A percentile compares a stretch with the other conserved stretches of the same genome.
phyloP scores from a whole-genome alignment of 1,140 invertebrate genomes.

The Papilio xuthus region DNA sequence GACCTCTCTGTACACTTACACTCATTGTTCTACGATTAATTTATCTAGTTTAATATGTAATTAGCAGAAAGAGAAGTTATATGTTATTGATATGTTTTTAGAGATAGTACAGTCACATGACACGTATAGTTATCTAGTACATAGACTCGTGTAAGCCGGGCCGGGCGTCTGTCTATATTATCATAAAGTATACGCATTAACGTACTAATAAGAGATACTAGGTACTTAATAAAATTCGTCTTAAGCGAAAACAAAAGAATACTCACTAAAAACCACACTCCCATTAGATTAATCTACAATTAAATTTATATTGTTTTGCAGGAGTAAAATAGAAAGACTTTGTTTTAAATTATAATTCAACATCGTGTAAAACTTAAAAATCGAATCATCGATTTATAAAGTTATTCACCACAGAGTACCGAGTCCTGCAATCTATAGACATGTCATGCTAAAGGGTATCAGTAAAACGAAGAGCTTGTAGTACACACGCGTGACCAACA shows the following conservation, averaged over 20 bases:
- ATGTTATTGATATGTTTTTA: too few species aligned
- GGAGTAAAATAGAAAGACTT: too few species aligned
- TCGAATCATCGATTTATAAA: neutral
- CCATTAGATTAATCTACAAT: too few species aligned
- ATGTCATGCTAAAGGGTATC: neutral
- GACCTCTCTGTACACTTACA: neutral
- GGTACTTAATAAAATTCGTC: too few species aligned
- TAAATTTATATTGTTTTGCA: too few species aligned
- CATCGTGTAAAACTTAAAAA: neutral
- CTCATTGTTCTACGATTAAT: neutral
- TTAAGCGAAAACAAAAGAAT: too few species aligned
- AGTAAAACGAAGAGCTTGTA: neutral
- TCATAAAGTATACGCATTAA: too few species aligned
- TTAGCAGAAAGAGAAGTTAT: too few species aligned
- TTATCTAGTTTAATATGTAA: too few species aligned
- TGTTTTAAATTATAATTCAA: too few species aligned
- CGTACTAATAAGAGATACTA: too few species aligned
- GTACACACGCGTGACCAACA: neutral
- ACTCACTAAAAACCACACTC: too few species aligned
- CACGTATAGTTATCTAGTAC: neutral
- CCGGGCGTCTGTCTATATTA: neutral
- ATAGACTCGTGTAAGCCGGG: neutral
- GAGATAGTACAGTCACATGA: neutral
- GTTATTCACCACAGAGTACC: neutral
- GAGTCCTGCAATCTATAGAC: neutral